phyloP scores from a whole-genome alignment of 2,888 invertebrate species.

The Vanessa cardui region DNA sequence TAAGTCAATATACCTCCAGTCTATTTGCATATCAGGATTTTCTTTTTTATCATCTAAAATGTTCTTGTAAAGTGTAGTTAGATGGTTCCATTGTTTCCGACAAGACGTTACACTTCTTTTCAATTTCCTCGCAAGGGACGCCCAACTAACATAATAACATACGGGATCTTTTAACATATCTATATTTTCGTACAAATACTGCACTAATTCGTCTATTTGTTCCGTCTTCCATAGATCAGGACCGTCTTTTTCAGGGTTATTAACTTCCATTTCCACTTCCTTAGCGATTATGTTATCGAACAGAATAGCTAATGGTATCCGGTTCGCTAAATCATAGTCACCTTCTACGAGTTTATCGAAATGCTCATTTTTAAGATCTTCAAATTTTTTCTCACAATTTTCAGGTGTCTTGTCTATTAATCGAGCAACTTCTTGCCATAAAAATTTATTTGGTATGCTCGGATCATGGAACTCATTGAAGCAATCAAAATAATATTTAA shows the following conservation, averaged over 20 bases:
- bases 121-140: slow-evolving; percentile 55
- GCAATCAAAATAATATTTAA: slow-evolving; percentile 72
- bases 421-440: slow-evolving; percentile 74
- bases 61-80: slow-evolving; percentile 59
- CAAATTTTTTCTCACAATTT: slow-evolving; percentile 58
- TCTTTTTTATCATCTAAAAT: slow-evolving; percentile 71
- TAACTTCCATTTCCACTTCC: slow-evolving; percentile 55
- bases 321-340: slow-evolving; percentile 53
- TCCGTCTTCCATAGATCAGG: slow-evolving; percentile 52
- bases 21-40: slow-evolving; percentile 69
- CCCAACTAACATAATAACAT: slow-evolving; percentile 71
- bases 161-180: slow-evolving; percentile 67
- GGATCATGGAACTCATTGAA: slow-evolving; percentile 70
- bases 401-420: slow-evolving; percentile 64
- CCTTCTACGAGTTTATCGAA: slow-evolving; percentile 56
- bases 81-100: slow-evolving; percentile 63
- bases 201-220: slow-evolving; percentile 60
- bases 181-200: slow-evolving; percentile 65
- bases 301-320: slow-evolving; percentile 63
- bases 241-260: slow-evolving; percentile 37
- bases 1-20: slow-evolving; percentile 74
- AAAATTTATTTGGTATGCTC: slow-evolving; percentile 68
- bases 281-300: slow-evolving; percentile 68
- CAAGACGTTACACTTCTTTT: slow-evolving; percentile 51
- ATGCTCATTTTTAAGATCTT: slow-evolving; percentile 58